These are phyloP conservation scores for Anisognathus igniventris DNA, from an alignment of 2,797 vertebrate genomes.

Conservation along the genomic window DNA sequence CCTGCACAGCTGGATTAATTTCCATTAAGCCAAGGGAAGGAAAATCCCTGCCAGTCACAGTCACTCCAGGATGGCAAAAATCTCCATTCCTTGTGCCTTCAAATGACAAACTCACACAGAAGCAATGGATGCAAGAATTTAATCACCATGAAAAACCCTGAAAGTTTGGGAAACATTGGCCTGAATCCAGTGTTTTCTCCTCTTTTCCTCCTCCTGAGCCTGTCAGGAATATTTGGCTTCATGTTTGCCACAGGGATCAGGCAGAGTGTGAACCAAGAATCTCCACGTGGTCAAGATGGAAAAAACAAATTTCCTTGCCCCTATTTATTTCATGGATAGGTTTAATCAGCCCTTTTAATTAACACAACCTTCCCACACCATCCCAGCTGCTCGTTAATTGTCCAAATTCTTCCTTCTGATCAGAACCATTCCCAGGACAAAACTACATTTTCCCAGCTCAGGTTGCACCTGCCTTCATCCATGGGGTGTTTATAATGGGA, in stretches of 20 bases:
- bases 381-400: not conserved
- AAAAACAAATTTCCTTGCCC: not conserved
- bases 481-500: fast-evolving
- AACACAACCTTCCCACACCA: not conserved
- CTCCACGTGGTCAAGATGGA: not conserved
- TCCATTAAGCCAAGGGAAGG: not conserved
- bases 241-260: not conserved
- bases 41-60: not conserved
- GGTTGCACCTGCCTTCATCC: not conserved
- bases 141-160: not conserved
- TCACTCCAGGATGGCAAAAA: not conserved
- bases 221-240: not conserved
- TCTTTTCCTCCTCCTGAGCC: not conserved
- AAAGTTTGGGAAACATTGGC: not conserved
- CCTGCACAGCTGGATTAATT: not conserved
- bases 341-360: not conserved
- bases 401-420: not conserved
- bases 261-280: not conserved
- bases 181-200: not conserved
- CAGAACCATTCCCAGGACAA: not conserved
- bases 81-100: not conserved
- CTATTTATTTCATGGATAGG: not conserved
- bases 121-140: not conserved
- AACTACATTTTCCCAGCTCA: not conserved
- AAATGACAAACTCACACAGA: not conserved